Evolutionary conservation across 1,140 invertebrate species (phyloP), one percentile per base, ranked within the genome.

Genomic region (Nasonia vitripennis): DNA sequence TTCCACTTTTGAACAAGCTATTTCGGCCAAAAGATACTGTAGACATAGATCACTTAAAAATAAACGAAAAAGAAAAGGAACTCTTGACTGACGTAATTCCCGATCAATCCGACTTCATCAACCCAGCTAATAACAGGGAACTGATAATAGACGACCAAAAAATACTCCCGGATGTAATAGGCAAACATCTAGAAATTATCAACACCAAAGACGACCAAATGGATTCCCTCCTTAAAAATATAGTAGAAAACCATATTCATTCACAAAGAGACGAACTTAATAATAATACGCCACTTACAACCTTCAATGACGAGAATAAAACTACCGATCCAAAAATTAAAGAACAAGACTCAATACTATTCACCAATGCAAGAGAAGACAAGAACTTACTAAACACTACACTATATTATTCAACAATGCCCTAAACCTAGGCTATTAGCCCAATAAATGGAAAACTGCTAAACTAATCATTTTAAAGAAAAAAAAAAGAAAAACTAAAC

Each of bases 391-490:
- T 11, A 14, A 45, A 11, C 12, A 85, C 20, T 86, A 88, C 51
- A 45, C 27, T 12, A 84, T 86, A 9, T 62, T 88, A 68, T 87
- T 88, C 45, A 87, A 88, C 74, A 88, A 87, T 23, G 27, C 80
- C 1, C 48, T 88, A 23, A 88, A 88, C 70, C 77, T 81, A n/a
- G 73, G 41, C 2, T 83, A 87, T 37, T 88, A 87, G n/a, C 84
- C 87, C 3, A 27, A 2, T 3, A 23, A 55, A 11, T 87, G 87
- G 87, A 88, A 85, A 81, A 45, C 23, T 51, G 83, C 85, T 9
- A 87, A 87, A 78, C 78, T 87, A 11, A 87, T 87, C 10, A 48
- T 78, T 2, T n/a, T 88, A n/a, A 80, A 78, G 62, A 88, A 87
- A 78, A 87, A 27, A 87, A 86, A 81, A 71, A 17, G 85, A 87